phyloP scores from a whole-genome alignment of 2,888 invertebrate genomes.

The Ennomos quercinarius region DNA sequence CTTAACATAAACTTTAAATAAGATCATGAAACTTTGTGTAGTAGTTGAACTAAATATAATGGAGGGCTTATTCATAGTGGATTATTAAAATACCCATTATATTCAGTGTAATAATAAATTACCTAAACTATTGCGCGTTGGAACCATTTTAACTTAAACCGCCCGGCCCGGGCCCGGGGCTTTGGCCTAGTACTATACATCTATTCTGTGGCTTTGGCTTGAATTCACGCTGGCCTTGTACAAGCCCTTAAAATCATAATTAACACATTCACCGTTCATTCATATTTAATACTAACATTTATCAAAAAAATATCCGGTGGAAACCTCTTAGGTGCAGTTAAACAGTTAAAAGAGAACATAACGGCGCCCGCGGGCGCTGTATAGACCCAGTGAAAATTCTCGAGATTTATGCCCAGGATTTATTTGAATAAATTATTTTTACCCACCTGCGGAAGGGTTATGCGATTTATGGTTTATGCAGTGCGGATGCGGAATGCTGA shows the following conservation, averaged over 20 bases:
- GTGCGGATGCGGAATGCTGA: slow-evolving; percentile 16
- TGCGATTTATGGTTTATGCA: slow-evolving; percentile 66
- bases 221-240: too few relatives aligned
- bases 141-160: too few relatives aligned
- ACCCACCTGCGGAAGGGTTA: slow-evolving; percentile 83
- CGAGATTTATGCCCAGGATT: slow-evolving; percentile 78
- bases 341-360: slow-evolving; percentile 68
- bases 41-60: too few relatives aligned
- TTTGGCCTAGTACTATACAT: too few relatives aligned
- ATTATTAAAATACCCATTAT: too few relatives aligned
- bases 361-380: slow-evolving; percentile 75
- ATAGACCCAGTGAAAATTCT: slow-evolving; percentile 66
- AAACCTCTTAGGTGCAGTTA: slow-evolving; percentile 65
- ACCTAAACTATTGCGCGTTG: too few relatives aligned
- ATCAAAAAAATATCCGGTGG: slow-evolving; percentile 64
- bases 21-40: too few relatives aligned
- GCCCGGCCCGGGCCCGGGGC: too few relatives aligned
- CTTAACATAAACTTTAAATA: too few relatives aligned
- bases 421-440: slow-evolving; percentile 84
- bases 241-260: slow-evolving; percentile 8
- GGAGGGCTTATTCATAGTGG: too few relatives aligned
- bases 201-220: too few relatives aligned
- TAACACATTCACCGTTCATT: slow-evolving; percentile 1
- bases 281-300: slow-evolving; percentile 60
- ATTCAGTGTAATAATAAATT: too few relatives aligned